Evolutionary conservation across 2,888 invertebrate species (phyloP).

Genomic region (Aphodius granarius): DNA sequence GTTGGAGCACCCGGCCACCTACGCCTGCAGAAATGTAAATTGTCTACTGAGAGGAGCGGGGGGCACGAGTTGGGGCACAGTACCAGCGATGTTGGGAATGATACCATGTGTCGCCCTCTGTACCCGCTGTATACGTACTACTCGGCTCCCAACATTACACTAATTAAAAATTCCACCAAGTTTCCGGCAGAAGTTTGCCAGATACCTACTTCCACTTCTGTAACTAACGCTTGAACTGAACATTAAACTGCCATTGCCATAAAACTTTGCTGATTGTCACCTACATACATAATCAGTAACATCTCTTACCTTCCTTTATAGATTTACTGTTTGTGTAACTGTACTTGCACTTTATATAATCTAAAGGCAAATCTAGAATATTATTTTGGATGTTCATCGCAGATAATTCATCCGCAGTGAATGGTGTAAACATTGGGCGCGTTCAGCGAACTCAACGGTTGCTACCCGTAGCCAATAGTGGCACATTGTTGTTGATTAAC

Average conservation of each 20-base stretch:
- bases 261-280: not conserved
- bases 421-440: too few relatives aligned
- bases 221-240: not conserved
- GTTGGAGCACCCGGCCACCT: conserved; percentile 34
- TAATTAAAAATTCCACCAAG: conserved; percentile 10
- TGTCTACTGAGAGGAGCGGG: conserved; percentile 2
- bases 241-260: not conserved
- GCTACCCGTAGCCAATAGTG: too few relatives aligned
- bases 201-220: not conserved
- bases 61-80: not conserved
- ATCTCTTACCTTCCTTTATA: not conserved
- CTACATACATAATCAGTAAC: not conserved
- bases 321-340: not conserved
- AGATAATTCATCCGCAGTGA: too few relatives aligned
- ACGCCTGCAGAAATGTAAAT: conserved; percentile 40
- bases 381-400: too few relatives aligned
- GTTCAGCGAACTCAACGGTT: too few relatives aligned
- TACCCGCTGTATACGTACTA: conserved; percentile 6
- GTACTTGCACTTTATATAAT: not conserved
- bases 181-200: not conserved
- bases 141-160: conserved; percentile 6
- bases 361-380: not conserved
- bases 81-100: not conserved
- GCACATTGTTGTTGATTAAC: too few relatives aligned
- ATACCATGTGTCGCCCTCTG: conserved; percentile 10